A percentile compares a stretch with the other conserved stretches of the same genome.
Evolutionary conservation across 2,797 vertebrate species (phyloP).

Genomic region (Pelochelys cantorii): DNA sequence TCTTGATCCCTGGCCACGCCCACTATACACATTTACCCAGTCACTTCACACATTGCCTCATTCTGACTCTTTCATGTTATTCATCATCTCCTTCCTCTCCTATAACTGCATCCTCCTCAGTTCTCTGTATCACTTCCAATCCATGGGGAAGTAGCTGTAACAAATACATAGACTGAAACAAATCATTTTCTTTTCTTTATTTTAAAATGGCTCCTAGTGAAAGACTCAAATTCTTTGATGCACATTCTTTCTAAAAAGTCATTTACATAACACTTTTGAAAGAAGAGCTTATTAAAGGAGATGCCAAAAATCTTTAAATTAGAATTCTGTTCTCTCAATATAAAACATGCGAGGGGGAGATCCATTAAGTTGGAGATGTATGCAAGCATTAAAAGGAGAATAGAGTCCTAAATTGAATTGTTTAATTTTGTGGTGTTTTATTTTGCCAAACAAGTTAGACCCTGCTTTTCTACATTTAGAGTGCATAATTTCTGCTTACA

Average conservation of each 20-base stretch:
- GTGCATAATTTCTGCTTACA: constrained; percentile 19
- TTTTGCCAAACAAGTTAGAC: neutral
- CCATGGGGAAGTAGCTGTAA: neutral
- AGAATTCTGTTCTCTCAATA: neutral
- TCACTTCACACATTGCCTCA: neutral
- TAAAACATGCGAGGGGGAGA: fast-evolving
- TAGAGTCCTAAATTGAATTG: neutral
- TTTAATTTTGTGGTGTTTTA: neutral
- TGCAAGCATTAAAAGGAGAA: neutral
- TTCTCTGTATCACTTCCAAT: neutral
- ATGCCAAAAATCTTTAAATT: neutral
- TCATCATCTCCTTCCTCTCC: neutral
- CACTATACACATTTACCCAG: neutral
- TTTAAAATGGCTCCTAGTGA: neutral
- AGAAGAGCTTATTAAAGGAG: neutral
- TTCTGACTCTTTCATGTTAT: neutral
- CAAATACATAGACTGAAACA: neutral
- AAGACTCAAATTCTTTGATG: neutral
- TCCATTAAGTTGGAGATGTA: neutral
- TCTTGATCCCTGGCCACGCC: fast-evolving
- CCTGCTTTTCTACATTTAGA: constrained; percentile 23
- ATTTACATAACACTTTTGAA: neutral
- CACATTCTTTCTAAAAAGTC: neutral
- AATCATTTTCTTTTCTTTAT: fast-evolving
- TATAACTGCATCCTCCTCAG: neutral